Evolutionary conservation across 1,140 invertebrate genomes (phyloP).

Genomic region (Anadara kagoshimensis): DNA sequence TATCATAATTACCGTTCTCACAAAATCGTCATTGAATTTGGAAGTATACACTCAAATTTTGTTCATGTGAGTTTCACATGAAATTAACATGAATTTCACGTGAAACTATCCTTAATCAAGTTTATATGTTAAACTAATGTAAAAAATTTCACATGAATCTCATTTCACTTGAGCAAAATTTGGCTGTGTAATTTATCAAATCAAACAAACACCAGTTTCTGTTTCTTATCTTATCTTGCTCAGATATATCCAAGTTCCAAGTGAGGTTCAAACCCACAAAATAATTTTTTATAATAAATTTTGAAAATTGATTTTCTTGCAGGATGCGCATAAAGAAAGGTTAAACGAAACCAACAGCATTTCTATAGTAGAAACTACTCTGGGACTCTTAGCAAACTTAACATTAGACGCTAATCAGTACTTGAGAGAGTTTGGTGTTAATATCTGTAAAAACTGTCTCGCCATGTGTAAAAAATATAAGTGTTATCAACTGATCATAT

Average conservation of each 20-base stretch:
- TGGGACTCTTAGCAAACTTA: conserved; percentile 50
- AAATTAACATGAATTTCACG: too few relatives aligned
- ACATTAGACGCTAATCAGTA: conserved; percentile 30
- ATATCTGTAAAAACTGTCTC: conserved; percentile 41
- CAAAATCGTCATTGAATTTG: too few relatives aligned
- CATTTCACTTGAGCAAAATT: too few relatives aligned
- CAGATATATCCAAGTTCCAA: background rate
- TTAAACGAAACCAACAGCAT: conserved; percentile 25
- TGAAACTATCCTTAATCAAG: too few relatives aligned
- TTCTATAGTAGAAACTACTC: conserved; percentile 38
- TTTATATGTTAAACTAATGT: too few relatives aligned
- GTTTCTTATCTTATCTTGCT: background rate
- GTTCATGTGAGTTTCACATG: background rate
- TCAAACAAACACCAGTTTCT: background rate
- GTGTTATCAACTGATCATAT: conserved; percentile 29
- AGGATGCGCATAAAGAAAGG: conserved; percentile 32
- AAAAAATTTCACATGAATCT: too few relatives aligned
- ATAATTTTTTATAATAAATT: background rate
- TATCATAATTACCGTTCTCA: too few relatives aligned
- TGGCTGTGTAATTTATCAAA: background rate
- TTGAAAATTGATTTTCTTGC: conserved; percentile 4
- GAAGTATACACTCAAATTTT: too few relatives aligned
- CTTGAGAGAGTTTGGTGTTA: conserved; percentile 39
- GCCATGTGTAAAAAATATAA: conserved; percentile 31
- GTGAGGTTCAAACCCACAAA: background rate